Conservation (phyloP, 1,140 invertebrate species). For the Triops cancriformis region DNA sequence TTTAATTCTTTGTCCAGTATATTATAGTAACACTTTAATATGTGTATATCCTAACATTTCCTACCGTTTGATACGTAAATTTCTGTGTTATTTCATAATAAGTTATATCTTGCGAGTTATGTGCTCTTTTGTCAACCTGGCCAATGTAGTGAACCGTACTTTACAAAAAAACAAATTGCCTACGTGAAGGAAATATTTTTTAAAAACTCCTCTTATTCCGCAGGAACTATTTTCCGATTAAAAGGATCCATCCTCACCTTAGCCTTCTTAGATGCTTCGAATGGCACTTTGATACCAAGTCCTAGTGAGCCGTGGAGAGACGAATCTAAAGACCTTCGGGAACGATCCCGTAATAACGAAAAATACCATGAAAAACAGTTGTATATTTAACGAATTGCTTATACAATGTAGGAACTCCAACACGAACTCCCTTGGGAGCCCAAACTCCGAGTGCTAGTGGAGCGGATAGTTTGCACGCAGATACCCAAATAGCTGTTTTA, state of each 20-base stretch:
- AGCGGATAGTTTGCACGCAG: constrained; percentile 47
- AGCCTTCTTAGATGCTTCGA: constrained; percentile 84
- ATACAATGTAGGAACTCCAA: constrained; percentile 47
- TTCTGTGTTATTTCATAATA: too few species aligned
- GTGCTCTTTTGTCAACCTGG: too few species aligned
- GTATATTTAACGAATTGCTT: background rate
- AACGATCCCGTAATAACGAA: constrained; percentile 36
- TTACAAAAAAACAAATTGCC: too few species aligned
- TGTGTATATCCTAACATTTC: too few species aligned
- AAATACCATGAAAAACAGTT: background rate
- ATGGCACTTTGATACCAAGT: constrained; percentile 73
- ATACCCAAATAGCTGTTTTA: constrained; percentile 86
- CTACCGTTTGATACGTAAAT: too few species aligned
- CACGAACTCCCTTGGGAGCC: constrained; percentile 39
- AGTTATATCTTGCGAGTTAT: too few species aligned
- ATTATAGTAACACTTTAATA: too few species aligned
- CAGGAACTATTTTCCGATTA: constrained; percentile 86
- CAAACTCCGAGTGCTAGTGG: constrained; percentile 12
- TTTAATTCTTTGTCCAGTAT: too few species aligned
- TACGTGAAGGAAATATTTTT: too few species aligned
- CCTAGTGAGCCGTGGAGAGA: constrained; percentile 81
- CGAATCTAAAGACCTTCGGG: constrained; percentile 54
- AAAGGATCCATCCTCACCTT: constrained; percentile 87
- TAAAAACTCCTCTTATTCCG: too few species aligned
- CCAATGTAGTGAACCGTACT: too few species aligned